Conservation (phyloP, 2,113 vertebrate species). For the Isurus oxyrinchus region DNA sequence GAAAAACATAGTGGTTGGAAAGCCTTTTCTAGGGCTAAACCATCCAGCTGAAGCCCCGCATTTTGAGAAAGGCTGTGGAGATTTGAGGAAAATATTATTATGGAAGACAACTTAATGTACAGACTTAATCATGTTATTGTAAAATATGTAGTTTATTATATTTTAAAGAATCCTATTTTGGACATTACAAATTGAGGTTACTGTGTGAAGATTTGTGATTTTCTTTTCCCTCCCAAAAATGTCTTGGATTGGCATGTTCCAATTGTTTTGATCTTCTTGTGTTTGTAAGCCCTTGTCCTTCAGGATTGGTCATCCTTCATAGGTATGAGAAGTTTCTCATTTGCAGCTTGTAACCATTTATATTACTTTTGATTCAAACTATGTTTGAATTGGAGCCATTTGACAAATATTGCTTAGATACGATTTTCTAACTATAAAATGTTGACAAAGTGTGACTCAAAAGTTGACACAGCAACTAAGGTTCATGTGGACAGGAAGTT, state of each 20-base stretch:
- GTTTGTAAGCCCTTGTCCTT: neutral
- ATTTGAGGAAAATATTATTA: neutral
- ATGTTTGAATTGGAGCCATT: neutral
- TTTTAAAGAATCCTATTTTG: neutral
- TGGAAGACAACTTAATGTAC: neutral
- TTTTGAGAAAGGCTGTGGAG: neutral
- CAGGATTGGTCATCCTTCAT: neutral
- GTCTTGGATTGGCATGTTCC: neutral
- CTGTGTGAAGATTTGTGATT: neutral
- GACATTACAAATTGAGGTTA: neutral
- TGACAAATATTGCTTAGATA: neutral
- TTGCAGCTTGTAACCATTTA: neutral
- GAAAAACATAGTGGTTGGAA: neutral
- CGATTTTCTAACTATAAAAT: neutral
- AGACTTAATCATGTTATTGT: neutral
- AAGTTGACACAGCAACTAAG: neutral
- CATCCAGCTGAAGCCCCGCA: neutral
- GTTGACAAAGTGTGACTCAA: neutral
- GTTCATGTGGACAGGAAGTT: neutral
- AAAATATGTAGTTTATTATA: neutral
- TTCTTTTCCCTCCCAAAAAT: neutral
- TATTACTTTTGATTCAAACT: neutral
- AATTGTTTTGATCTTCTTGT: neutral
- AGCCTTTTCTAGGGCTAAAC: neutral
- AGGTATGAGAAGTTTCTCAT: neutral